phyloP scores from a whole-genome alignment of 2,113 vertebrate genomes.

The Aptenodytes patagonicus region DNA sequence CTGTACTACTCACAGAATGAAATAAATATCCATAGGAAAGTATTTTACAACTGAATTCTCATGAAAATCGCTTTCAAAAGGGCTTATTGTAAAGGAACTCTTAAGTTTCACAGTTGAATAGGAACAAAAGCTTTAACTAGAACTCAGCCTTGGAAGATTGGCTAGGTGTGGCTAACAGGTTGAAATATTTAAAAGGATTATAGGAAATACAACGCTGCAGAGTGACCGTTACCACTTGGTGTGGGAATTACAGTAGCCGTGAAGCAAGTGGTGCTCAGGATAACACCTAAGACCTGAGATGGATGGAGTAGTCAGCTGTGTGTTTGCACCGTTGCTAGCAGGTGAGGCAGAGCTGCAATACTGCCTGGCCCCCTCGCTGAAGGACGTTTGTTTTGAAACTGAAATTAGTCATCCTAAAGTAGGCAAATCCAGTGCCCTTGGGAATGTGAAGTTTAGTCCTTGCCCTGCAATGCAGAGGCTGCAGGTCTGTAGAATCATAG shows the following conservation, averaged over 20 bases:
- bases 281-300: background rate
- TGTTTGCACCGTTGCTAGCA: accelerated
- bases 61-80: background rate
- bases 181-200: background rate
- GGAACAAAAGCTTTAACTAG: background rate
- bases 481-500: background rate
- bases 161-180: background rate
- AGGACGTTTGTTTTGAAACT: background rate
- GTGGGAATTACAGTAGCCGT: background rate
- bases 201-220: background rate
- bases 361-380: background rate
- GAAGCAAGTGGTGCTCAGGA: background rate
- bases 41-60: background rate
- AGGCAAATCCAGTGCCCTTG: background rate
- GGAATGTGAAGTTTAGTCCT: background rate
- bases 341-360: background rate
- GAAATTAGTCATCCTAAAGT: background rate
- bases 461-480: background rate
- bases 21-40: background rate
- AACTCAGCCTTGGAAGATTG: background rate
- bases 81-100: background rate
- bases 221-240: background rate
- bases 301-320: background rate
- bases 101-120: background rate
- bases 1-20: background rate